A percentile compares a stretch with the other conserved stretches of the same genome.
These are phyloP conservation scores for Pipistrellus kuhlii DNA, from an alignment of 2,797 vertebrate genomes.

Conservation along the genomic window DNA sequence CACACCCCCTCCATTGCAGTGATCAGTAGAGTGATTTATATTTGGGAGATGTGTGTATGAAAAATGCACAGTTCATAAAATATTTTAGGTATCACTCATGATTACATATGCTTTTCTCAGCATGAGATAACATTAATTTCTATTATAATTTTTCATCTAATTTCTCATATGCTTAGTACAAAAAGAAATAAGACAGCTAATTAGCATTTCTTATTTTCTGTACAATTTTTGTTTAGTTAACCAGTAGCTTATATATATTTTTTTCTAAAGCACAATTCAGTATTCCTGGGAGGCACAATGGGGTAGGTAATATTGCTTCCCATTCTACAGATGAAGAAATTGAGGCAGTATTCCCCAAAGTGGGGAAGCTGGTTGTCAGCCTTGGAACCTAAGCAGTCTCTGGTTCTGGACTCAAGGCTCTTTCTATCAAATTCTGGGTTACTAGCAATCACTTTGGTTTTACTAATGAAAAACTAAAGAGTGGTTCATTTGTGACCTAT, in stretches of 20 bases:
- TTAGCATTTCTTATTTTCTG: slow-evolving; percentile 75
- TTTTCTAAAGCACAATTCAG: slow-evolving; percentile 5
- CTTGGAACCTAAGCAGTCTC: not conserved
- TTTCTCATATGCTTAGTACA: slow-evolving; percentile 75
- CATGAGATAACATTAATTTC: slow-evolving; percentile 83
- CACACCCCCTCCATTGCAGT: slow-evolving; percentile 41
- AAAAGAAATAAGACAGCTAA: slow-evolving; percentile 78
- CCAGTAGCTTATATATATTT: not conserved
- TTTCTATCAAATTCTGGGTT: not conserved
- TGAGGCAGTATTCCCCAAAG: not conserved
- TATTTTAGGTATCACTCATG: slow-evolving; percentile 83
- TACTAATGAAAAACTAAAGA: slow-evolving; percentile 50
- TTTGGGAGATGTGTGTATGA: slow-evolving; percentile 66
- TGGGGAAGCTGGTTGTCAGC: not conserved
- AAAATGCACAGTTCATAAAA: slow-evolving; percentile 80
- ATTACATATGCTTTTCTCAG: slow-evolving; percentile 83
- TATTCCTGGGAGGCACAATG: not conserved
- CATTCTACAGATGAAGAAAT: not conserved
- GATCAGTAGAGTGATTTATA: slow-evolving; percentile 79
- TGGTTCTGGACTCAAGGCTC: not conserved
- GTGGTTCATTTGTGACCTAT: not conserved
- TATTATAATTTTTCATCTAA: slow-evolving; percentile 81
- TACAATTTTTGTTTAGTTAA: slow-evolving; percentile 64
- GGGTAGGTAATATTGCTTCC: not conserved
- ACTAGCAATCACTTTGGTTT: not conserved